Conservation (phyloP, 1,140 invertebrate species). For the Heliconius himera region DNA sequence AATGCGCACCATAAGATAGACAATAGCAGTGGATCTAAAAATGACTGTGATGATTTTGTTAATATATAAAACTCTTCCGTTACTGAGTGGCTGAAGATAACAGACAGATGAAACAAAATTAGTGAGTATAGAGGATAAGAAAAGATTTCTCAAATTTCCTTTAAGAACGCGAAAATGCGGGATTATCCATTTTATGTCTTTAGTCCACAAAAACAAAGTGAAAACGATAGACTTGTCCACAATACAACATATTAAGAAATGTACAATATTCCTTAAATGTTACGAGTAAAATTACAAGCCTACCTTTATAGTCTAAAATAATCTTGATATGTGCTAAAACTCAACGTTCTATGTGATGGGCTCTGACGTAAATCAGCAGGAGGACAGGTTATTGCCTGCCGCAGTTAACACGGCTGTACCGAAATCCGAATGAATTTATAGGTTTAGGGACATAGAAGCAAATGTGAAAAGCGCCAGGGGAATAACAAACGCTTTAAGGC, state of each 20-base stretch:
- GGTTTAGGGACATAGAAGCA: conserved; percentile 25
- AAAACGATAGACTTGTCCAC: neutral
- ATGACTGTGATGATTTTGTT: too few relatives aligned
- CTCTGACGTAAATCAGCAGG: conserved; percentile 33
- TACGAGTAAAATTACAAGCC: neutral
- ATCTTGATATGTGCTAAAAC: conserved; percentile 14
- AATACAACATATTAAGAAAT: neutral
- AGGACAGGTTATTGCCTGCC: conserved; percentile 39
- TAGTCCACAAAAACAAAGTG: neutral
- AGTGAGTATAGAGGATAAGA: too few relatives aligned
- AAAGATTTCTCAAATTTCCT: too few relatives aligned
- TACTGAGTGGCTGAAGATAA: too few relatives aligned
- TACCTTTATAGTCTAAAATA: neutral
- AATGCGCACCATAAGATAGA: too few relatives aligned
- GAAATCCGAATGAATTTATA: conserved; percentile 39
- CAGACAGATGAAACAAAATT: too few relatives aligned
- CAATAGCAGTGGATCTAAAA: too few relatives aligned
- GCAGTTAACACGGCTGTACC: conserved; percentile 37
- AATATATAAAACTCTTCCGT: too few relatives aligned
- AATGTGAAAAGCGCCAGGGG: conserved; percentile 31
- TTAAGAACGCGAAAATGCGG: neutral
- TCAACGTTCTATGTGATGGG: conserved; percentile 16
- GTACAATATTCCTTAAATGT: neutral
- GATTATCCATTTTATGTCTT: neutral
- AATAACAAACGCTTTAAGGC: conserved; percentile 33